Percentiles rank a stretch among this genome's conserved stretches.
Conservation (phyloP, 2,797 vertebrate species). For the Ambastaia sidthimunki region DNA sequence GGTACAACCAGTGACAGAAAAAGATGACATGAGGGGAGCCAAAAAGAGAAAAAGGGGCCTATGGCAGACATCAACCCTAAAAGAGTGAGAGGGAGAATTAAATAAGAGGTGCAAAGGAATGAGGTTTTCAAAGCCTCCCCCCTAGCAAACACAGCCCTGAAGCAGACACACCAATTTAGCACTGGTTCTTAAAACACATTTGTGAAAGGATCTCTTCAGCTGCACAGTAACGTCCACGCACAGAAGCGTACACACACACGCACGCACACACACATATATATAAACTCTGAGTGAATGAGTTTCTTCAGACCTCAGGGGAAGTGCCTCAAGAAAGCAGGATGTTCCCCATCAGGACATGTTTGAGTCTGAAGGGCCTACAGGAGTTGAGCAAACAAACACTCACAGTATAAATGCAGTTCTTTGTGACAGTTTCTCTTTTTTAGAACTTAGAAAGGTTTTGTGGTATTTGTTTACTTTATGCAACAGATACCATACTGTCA, state of each 20-base stretch:
- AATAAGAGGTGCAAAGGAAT: constrained; percentile 10
- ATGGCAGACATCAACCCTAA: constrained; percentile 3
- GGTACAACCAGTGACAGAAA: background rate
- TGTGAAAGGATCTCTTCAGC: constrained; percentile 47
- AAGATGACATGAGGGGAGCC: background rate
- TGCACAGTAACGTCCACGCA: constrained; percentile 6
- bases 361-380: constrained; percentile 67
- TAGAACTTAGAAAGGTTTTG: background rate
- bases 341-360: constrained; percentile 76
- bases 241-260: background rate
- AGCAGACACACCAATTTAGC: constrained; percentile 78
- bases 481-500: background rate
- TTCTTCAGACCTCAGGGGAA: constrained; percentile 76
- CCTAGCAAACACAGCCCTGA: constrained; percentile 71
- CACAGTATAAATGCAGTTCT: constrained; percentile 8
- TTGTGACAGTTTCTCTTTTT: background rate
- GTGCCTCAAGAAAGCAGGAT: constrained; percentile 69
- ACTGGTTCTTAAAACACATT: constrained; percentile 32
- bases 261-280: constrained; percentile 17
- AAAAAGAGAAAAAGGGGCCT: background rate
- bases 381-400: constrained; percentile 49
- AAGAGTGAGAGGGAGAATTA: constrained; percentile 1
- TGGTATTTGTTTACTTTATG: background rate
- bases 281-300: constrained; percentile 69
- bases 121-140: constrained; percentile 64